phyloP scores from a whole-genome alignment of 2,113 vertebrate genomes.

The Eurypyga helias region DNA sequence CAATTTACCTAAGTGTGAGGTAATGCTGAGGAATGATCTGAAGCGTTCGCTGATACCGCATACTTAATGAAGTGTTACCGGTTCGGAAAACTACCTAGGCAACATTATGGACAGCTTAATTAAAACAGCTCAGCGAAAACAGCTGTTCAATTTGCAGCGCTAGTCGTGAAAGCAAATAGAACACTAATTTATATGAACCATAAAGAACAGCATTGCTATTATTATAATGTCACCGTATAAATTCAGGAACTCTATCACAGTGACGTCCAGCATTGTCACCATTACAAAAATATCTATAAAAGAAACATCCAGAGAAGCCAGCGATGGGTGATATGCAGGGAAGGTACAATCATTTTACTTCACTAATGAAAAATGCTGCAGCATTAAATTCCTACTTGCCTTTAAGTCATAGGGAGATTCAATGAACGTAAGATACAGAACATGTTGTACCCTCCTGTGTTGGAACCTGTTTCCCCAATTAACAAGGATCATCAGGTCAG shows the following conservation, averaged over 20 bases:
- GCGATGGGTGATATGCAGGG: not conserved
- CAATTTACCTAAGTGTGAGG: conserved; percentile 31
- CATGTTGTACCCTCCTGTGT: not conserved
- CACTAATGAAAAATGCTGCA: not conserved
- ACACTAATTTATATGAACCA: conserved; percentile 33
- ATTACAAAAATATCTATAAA: not conserved
- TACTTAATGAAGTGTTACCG: conserved; percentile 17
- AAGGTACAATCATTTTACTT: not conserved
- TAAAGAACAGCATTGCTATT: not conserved
- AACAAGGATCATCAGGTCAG: not conserved
- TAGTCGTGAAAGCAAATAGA: conserved; percentile 34
- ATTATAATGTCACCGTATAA: conserved; percentile 28
- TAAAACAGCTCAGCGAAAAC: conserved; percentile 41
- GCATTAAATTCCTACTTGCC: not conserved
- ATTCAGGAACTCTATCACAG: not conserved
- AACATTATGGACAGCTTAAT: conserved; percentile 41
- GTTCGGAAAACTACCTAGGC: conserved; percentile 6
- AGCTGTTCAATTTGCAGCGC: conserved; percentile 42
- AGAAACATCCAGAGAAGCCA: not conserved
- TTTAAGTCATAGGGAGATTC: not conserved
- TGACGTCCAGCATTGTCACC: not conserved
- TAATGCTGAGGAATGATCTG: conserved; percentile 23
- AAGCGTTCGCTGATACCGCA: not conserved
- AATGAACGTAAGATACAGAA: not conserved
- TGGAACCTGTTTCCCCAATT: not conserved